Percentiles rank a stretch among this genome's conserved stretches.
Evolutionary conservation across 2,797 vertebrate species (phyloP).

Genomic region (Tympanoctomys barrerae): DNA sequence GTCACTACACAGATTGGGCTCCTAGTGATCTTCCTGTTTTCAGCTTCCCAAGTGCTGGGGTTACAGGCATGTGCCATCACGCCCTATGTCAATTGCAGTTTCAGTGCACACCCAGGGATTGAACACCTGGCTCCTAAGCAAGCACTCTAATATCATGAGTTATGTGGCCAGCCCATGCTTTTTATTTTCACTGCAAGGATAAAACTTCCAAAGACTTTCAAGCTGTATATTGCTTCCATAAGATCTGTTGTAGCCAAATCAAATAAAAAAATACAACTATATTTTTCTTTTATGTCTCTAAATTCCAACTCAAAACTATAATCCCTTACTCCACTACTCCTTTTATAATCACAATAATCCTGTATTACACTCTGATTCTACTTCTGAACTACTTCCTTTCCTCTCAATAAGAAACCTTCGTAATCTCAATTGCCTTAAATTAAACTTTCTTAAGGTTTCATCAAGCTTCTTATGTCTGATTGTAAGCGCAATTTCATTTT

Average conservation of each 20-base stretch:
- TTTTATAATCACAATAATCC: background rate
- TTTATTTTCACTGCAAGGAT: background rate
- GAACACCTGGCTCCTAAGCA: too few relatives aligned
- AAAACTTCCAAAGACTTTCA: background rate
- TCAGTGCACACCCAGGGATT: too few relatives aligned
- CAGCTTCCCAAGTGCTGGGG: too few relatives aligned
- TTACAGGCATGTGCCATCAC: too few relatives aligned
- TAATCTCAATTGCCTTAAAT: slow-evolving; percentile 17
- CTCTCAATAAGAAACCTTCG: background rate
- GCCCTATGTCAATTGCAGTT: too few relatives aligned
- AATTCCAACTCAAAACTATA: background rate
- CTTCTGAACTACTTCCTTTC: slow-evolving; percentile 1
- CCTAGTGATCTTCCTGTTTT: too few relatives aligned
- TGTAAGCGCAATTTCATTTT: slow-evolving; percentile 38
- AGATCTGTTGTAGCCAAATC: slow-evolving; percentile 5
- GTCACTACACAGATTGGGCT: too few relatives aligned
- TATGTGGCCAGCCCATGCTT: too few relatives aligned
- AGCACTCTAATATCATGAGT: too few relatives aligned
- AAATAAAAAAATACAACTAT: background rate
- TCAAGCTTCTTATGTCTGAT: background rate
- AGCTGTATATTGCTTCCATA: background rate
- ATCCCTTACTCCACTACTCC: background rate
- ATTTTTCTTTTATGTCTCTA: slow-evolving; percentile 1
- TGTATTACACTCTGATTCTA: background rate
- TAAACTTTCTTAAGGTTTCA: slow-evolving; percentile 56